These are phyloP conservation scores for Zosterops borbonicus DNA, from an alignment of 2,113 vertebrate species.

Conservation along the genomic window DNA sequence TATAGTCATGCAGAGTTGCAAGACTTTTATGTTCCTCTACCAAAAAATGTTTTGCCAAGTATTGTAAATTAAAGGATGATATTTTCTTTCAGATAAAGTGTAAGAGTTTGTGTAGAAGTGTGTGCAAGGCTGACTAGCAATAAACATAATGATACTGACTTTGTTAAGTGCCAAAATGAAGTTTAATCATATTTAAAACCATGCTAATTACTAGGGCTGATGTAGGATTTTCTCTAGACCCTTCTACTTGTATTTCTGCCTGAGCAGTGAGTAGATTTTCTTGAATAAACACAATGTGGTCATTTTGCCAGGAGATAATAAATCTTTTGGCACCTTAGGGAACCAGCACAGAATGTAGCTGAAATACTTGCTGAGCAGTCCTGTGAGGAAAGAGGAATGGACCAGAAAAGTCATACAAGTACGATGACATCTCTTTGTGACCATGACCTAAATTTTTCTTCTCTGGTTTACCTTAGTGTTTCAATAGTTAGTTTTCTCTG, in stretches of 20 bases:
- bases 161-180: background rate
- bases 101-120: background rate
- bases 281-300: background rate
- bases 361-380: background rate
- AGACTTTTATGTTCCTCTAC: background rate
- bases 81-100: background rate
- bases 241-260: background rate
- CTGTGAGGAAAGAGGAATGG: background rate
- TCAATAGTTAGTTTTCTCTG: background rate
- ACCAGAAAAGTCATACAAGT: background rate
- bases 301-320: background rate
- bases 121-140: background rate
- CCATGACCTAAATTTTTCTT: background rate
- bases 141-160: background rate
- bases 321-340: background rate
- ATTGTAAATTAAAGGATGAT: background rate
- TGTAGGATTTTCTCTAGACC: background rate
- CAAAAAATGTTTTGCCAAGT: background rate
- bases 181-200: background rate
- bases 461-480: background rate
- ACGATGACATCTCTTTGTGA: background rate
- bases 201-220: background rate
- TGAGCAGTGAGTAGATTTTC: background rate
- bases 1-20: background rate
- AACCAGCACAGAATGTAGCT: background rate